Evolutionary conservation across 2,888 invertebrate species (phyloP).

Genomic region (Chalcosyrphus nemorum): DNA sequence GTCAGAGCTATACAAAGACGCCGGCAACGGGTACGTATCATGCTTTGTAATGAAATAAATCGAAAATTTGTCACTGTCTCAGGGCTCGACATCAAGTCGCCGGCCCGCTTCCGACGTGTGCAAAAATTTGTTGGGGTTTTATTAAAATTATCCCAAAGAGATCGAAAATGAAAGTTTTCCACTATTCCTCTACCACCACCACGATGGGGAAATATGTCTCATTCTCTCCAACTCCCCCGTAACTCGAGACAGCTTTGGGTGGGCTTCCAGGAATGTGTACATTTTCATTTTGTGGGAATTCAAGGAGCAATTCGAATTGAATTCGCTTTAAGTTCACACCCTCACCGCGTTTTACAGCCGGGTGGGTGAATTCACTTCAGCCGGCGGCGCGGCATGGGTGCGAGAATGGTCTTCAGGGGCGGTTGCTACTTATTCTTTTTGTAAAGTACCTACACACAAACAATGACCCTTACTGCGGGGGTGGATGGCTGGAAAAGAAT

Average conservation of each 20-base stretch:
- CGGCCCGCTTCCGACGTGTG: constrained; percentile 74
- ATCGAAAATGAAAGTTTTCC: constrained; percentile 70
- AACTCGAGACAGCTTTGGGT: background rate
- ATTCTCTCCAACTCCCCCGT: constrained; percentile 10
- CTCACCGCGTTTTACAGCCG: background rate
- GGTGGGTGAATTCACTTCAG: constrained; percentile 25
- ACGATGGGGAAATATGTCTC: constrained; percentile 28
- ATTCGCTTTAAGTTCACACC: constrained; percentile 67
- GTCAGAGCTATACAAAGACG: constrained; percentile 60
- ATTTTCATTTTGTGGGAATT: constrained; percentile 60
- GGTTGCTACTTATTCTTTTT: constrained; percentile 4
- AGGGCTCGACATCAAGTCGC: constrained; percentile 75
- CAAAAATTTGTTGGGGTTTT: constrained; percentile 71
- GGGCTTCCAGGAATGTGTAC: constrained; percentile 36
- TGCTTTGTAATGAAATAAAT: constrained; percentile 74
- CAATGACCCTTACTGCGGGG: constrained; percentile 42
- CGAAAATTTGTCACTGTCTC: constrained; percentile 76
- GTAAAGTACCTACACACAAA: constrained; percentile 16
- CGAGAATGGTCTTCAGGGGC: constrained; percentile 33
- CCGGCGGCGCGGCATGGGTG: constrained; percentile 10
- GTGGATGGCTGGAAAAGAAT: constrained; percentile 61
- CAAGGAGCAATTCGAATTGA: constrained; percentile 44
- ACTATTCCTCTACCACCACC: constrained; percentile 9
- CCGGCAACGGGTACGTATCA: constrained; percentile 21
- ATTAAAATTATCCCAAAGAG: constrained; percentile 69